A percentile compares a stretch with the other conserved stretches of the same genome.
These are phyloP conservation scores for Pseudachorutes palmiensis DNA, from an alignment of 1,140 invertebrate species.

Conservation along the genomic window DNA sequence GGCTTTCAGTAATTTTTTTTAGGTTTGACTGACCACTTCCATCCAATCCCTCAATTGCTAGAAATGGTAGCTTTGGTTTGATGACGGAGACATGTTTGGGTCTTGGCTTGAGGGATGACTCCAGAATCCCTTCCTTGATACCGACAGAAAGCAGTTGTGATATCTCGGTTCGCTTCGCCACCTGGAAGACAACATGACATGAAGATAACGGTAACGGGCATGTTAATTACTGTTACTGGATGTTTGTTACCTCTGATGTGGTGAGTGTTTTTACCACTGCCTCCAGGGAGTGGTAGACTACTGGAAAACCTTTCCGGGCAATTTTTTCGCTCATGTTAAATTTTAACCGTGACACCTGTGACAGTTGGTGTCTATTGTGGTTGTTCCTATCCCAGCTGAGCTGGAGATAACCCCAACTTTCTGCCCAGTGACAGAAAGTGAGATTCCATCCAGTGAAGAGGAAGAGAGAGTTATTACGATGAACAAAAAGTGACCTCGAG, in stretches of 20 bases:
- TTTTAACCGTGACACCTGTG: no score
- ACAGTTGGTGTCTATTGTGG: no score
- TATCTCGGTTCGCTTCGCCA: conserved; percentile 6
- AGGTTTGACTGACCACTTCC: conserved; percentile 36
- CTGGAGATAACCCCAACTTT: no score
- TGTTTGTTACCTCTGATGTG: conserved; percentile 27
- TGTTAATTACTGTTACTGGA: no score
- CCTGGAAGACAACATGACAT: not conserved
- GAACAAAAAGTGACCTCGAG: no score
- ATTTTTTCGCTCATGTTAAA: not conserved
- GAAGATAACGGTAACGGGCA: no score
- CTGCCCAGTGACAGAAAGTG: no score
- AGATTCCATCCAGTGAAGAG: no score
- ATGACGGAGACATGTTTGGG: conserved; percentile 15
- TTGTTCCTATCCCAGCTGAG: no score
- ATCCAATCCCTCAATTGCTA: conserved; percentile 35
- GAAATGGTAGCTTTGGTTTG: conserved; percentile 33
- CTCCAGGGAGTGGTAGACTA: conserved; percentile 32
- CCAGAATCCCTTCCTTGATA: conserved; percentile 14
- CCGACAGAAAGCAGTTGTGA: conserved; percentile 22
- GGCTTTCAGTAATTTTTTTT: not conserved
- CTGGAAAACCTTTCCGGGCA: conserved; percentile 17
- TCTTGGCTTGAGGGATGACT: conserved; percentile 13
- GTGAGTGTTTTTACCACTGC: conserved; percentile 28
- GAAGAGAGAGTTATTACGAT: no score